Percentiles rank a stretch among this genome's conserved stretches.
Conservation (phyloP, 2,113 vertebrate species). For the Ranitomeya variabilis region DNA sequence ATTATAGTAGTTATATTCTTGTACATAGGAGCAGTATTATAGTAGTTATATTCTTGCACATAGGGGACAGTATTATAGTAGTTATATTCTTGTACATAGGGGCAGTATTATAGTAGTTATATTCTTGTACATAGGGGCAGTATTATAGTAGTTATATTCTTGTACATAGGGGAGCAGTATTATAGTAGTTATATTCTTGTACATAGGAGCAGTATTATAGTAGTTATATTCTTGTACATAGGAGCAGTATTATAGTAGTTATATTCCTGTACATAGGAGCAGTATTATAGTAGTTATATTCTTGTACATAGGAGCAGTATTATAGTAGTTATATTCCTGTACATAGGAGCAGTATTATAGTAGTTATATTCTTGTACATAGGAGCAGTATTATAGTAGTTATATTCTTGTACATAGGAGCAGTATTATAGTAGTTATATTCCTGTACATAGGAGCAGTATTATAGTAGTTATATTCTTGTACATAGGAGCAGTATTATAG, state of each 20-base stretch:
- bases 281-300: slow-evolving; percentile 6
- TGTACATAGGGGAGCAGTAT: neutral
- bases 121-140: neutral
- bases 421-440: neutral
- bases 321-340: neutral
- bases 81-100: neutral
- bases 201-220: neutral
- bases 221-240: neutral
- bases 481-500: neutral
- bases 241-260: neutral
- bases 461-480: slow-evolving; percentile 5
- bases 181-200: neutral
- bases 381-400: neutral
- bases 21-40: neutral
- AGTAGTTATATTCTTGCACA: neutral
- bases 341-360: neutral
- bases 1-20: neutral
- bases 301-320: neutral
- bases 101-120: neutral
- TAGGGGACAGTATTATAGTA: neutral
- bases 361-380: neutral
- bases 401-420: neutral
- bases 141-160: slow-evolving; percentile 6
- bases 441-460: neutral
- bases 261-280: neutral